Percentiles rank a stretch among this genome's conserved stretches.
Evolutionary conservation across 2,888 invertebrate species (phyloP).

Genomic region (Sinodicranocentrus sp.): DNA sequence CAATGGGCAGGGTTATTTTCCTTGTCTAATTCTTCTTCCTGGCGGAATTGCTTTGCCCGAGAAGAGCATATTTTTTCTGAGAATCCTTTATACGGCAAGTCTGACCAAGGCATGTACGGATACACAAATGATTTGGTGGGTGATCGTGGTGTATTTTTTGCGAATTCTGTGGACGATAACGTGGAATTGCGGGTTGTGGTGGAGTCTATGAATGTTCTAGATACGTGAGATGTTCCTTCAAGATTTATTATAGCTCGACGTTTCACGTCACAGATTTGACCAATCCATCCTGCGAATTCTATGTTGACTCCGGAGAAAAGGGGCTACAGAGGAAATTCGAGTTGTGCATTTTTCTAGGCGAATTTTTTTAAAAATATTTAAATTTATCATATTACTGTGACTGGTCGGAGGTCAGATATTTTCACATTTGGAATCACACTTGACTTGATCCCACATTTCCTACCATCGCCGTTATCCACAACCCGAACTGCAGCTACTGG

Average conservation of each 20-base stretch:
- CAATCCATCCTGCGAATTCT: slow-evolving; percentile 39
- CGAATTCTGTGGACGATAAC: not conserved
- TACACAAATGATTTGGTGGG: slow-evolving; percentile 6
- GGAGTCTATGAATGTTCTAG: not conserved
- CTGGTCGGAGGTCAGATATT: slow-evolving; percentile 27
- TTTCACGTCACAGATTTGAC: slow-evolving; percentile 37
- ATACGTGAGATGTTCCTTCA: slow-evolving; percentile 10
- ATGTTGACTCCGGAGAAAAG: slow-evolving; percentile 45
- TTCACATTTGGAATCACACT: slow-evolving; percentile 14
- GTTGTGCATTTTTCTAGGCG: too few relatives aligned
- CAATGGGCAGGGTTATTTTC: slow-evolving; percentile 14
- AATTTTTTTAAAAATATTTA: not conserved
- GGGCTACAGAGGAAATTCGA: not conserved
- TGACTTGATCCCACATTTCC: not conserved
- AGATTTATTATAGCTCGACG: slow-evolving; percentile 4
- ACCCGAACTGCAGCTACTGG: slow-evolving; percentile 28
- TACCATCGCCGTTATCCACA: not conserved
- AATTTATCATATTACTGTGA: slow-evolving; percentile 38
- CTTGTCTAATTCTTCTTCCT: slow-evolving; percentile 41
- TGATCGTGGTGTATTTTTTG: not conserved
- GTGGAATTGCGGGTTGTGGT: slow-evolving; percentile 16
- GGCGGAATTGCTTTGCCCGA: not conserved
- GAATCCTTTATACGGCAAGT: slow-evolving; percentile 24
- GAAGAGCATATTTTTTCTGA: not conserved
- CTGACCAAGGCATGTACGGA: slow-evolving; percentile 7